Base-by-base conservation (phyloP, 1,140 invertebrate species). In the Drosophila nigrodunni region DNA sequence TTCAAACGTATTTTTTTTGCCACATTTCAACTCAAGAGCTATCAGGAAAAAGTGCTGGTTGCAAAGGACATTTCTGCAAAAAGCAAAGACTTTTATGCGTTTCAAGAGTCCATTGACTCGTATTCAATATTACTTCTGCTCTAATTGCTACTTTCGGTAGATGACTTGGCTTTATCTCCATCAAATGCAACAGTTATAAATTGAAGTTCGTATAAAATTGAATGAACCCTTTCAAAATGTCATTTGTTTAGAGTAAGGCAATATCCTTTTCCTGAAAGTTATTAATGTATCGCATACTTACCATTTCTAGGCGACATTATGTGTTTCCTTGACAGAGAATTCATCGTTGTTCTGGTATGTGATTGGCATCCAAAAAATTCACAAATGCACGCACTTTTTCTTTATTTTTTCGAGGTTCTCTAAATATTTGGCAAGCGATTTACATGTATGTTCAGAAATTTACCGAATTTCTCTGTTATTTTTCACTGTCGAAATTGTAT, bases 381-480 rank as follows among this genome's bases (percentile, higher is more conserved):
- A 35, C 59, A 85, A 78, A 75, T 78, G 50, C 82, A 86, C 76
- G 72, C 81, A 85, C 81, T 55, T 62, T 62, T 55, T 41, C 59
- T 50, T 49, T 55, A 41, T 44, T 15, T 47, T 73, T 87, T 85
- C 67, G 68, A 68, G 83, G 83, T 88, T 83, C 64, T 83, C 80
- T 69, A 88, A 87, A 88, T 88, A 87, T 88, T 88, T 88, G 79
- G 83, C 83, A 75, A 74, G 43, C 67, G 83, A 50, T 80, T 54
- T 54, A 6, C 18, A 39, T 39, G 18, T 57, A 7, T 37, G n/a
- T 11, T 67, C 47, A 49, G 11, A 50, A 77, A 80, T 80, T 77
- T 79, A 49, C 13, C 62, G 62, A 75, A 65, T 59, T 75, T 71
- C 59, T 72, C 67, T 83, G 74, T 87, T 88, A 72, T 87, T 88